Percentiles rank a stretch among this genome's conserved stretches.
Conservation (phyloP, 2,113 vertebrate species). For the Sialia sialis region DNA sequence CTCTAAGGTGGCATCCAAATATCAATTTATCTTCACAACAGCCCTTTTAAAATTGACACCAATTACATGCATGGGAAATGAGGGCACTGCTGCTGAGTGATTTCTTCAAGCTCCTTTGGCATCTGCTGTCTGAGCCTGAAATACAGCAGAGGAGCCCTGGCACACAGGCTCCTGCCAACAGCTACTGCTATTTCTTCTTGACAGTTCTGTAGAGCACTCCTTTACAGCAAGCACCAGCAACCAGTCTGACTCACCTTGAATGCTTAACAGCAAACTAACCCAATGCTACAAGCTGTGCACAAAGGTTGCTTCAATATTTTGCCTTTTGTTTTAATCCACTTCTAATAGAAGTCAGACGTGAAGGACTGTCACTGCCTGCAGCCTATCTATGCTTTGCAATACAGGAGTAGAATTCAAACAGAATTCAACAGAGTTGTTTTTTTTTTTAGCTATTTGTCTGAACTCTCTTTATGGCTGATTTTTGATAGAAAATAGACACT, state of each 20-base stretch:
- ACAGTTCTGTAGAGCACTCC: neutral
- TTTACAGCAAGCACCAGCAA: neutral
- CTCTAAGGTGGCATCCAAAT: neutral
- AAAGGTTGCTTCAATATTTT: neutral
- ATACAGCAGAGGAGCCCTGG: neutral
- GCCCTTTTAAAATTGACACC: neutral
- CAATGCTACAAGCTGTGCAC: neutral
- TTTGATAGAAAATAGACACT: neutral
- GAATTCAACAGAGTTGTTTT: neutral
- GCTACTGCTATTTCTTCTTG: neutral
- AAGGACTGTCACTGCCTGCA: neutral
- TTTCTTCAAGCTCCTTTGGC: neutral
- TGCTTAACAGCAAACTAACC: neutral
- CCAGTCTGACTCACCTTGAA: neutral
- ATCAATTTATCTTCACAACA: neutral
- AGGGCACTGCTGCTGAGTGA: neutral
- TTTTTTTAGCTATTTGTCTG: neutral
- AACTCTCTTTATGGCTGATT: neutral
- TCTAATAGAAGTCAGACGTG: neutral
- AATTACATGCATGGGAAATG: neutral
- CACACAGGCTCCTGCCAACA: neutral
- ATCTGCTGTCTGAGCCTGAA: conserved; percentile 11
- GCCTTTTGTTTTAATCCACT: neutral
- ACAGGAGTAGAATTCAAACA: neutral
- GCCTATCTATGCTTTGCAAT: neutral